These are phyloP conservation scores for Papilio polyxenes DNA, from an alignment of 1,140 invertebrate genomes.

Conservation along the genomic window DNA sequence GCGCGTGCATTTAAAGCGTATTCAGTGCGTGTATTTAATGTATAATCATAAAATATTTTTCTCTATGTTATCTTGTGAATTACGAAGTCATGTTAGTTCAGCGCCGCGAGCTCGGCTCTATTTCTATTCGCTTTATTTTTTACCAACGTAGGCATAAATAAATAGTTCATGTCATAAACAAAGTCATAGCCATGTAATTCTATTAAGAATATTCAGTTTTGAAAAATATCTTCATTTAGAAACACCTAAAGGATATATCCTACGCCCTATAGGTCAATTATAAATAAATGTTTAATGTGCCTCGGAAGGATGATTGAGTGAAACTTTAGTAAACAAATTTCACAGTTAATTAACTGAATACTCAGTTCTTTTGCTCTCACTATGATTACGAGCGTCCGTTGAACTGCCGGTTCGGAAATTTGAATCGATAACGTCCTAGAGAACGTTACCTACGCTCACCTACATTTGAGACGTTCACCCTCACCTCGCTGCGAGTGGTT, in stretches of 20 bases:
- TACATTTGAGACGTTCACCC: conserved; percentile 24
- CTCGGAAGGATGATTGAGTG: not conserved
- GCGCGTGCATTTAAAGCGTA: not conserved
- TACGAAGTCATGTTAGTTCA: not conserved
- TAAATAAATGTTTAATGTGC: not conserved
- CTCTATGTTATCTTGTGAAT: not conserved
- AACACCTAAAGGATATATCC: no score
- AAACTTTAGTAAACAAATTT: not conserved
- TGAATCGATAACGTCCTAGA: conserved; percentile 16
- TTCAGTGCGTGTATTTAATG: conserved; percentile 13
- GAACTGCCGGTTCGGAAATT: conserved; percentile 11
- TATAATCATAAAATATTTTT: conserved; percentile 18
- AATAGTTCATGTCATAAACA: no score
- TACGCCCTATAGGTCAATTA: not conserved
- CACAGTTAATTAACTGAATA: not conserved
- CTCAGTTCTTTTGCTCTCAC: not conserved
- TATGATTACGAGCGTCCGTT: conserved; percentile 5
- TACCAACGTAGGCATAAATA: not conserved
- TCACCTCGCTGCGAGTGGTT: not conserved
- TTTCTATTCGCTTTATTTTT: not conserved
- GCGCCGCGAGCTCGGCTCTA: not conserved
- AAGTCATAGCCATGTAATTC: no score
- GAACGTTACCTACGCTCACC: not conserved
- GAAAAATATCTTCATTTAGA: no score
- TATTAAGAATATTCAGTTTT: no score